Base-by-base conservation (phyloP, 2,113 vertebrate genomes). In the Bucco capensis region DNA sequence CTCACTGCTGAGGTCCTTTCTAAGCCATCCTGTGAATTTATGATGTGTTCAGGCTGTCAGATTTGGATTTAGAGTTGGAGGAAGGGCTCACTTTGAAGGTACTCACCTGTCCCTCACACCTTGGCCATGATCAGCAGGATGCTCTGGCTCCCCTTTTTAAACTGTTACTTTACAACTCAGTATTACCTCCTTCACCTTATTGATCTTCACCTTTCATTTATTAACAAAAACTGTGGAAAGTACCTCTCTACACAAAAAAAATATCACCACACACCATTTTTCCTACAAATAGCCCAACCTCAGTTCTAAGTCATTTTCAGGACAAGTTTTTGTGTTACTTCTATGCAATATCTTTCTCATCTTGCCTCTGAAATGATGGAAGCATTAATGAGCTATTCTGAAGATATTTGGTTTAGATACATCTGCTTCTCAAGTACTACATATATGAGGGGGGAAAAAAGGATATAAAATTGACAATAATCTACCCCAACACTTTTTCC, bases 261-360 rank as follows among this genome's bases (percentile, higher is more conserved):
- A 31, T 11, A 35, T 11, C 31, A 35, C 14, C 1, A 6, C 8
- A 8, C 7, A n/a, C n/a, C 4, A 1, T 35, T 65, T 69, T 66
- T 56, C 38, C 19, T 37, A 6, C 8, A 25, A 61, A 42, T 35
- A 3, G 18, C 12, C 62, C 40, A 8, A 30, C 11, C 16, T 78
- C 65, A 27, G 15, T 7, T 38, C 16, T 3, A 37, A 50, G 16
- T 14, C 11, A n/a, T 21, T 75, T 84, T 33, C 73, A 71, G 35
- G 30, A 4, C 18, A 66, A 47, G 21, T 0, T 37, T 56, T 65
- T 56, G 6, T 1, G 0, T 21, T 19, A 19, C 69, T 85, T 72
- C 42, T 31, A 2, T 23, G 8, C 19, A 25, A 9, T 7, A 37
- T 14, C 27, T 47, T 67, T 65, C 61, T 64, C 18, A 7, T 8